Conservation (phyloP, 2,113 vertebrate genomes). For the Chloropsis cyanopogon region DNA sequence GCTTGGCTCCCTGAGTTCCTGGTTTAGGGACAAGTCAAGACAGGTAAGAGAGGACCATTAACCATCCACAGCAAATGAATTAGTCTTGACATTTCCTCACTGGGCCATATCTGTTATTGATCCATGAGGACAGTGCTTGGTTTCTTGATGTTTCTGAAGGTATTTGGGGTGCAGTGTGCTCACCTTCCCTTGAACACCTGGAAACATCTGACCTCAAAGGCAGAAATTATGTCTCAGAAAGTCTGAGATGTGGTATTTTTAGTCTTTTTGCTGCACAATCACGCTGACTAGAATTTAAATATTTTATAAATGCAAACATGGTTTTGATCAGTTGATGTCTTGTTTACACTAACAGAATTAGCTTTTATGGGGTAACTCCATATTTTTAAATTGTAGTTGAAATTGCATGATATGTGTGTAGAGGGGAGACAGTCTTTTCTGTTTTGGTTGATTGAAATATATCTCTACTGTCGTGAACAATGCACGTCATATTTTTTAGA, state of each 20-base stretch:
- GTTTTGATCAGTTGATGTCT: slow-evolving; percentile 12
- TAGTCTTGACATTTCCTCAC: background rate
- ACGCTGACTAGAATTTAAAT: background rate
- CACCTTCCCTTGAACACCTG: background rate
- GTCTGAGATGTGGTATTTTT: background rate
- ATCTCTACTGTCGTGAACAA: background rate
- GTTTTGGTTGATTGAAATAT: background rate
- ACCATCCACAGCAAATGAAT: background rate
- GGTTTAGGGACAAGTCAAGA: background rate
- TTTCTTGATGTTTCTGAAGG: background rate
- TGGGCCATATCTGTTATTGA: background rate
- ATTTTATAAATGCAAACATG: slow-evolving; percentile 26
- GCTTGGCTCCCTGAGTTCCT: background rate
- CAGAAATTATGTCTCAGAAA: background rate
- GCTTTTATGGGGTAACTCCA: background rate
- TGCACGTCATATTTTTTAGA: background rate
- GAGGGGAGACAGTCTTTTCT: background rate
- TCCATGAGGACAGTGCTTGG: background rate
- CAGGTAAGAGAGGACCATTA: background rate
- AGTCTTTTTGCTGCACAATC: background rate
- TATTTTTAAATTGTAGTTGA: background rate
- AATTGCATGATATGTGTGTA: background rate
- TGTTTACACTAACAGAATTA: background rate
- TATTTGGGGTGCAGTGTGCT: background rate
- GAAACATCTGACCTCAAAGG: background rate